These are phyloP conservation scores for Nematolebias whitei DNA, from an alignment of 2,113 vertebrate genomes.

Conservation along the genomic window DNA sequence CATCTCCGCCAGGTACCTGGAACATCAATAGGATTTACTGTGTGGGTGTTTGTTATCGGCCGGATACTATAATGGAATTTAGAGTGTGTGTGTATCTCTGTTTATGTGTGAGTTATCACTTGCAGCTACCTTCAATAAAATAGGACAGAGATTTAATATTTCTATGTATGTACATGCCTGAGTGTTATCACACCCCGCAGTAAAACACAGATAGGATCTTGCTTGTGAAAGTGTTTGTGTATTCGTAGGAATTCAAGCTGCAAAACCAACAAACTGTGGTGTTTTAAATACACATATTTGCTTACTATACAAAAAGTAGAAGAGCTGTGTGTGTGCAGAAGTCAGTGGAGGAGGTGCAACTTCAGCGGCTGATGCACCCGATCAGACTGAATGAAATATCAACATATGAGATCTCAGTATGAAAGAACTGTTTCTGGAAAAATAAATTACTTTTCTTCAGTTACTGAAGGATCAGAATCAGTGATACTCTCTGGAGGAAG, in stretches of 20 bases:
- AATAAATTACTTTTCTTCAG: constrained; percentile 32
- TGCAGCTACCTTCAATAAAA: constrained; percentile 39
- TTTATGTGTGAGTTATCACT: constrained; percentile 20
- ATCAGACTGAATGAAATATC: constrained; percentile 7
- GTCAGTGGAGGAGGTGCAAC: constrained; percentile 5
- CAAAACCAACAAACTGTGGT: constrained; percentile 1
- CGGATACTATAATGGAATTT: constrained; percentile 46
- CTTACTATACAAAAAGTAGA: background rate
- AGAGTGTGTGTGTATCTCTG: constrained; percentile 13
- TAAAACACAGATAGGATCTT: constrained; percentile 46
- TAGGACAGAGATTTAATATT: constrained; percentile 47
- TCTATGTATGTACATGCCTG: constrained; percentile 27
- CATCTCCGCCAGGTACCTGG: constrained; percentile 93
- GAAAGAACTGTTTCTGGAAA: constrained; percentile 17
- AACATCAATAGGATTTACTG: constrained; percentile 48
- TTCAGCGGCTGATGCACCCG: constrained; percentile 13
- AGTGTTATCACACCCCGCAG: constrained; percentile 34
- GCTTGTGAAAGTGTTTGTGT: constrained; percentile 4
- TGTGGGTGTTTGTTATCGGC: constrained; percentile 45
- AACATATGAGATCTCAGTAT: constrained; percentile 7
- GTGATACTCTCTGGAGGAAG: no score
- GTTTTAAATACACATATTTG: constrained; percentile 5
- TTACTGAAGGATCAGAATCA: constrained; percentile 4
- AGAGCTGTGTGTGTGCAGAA: background rate
- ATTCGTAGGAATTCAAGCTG: constrained; percentile 12